Evolutionary conservation across 2,888 invertebrate genomes (phyloP).

Genomic region (Drosophila colorata): DNA sequence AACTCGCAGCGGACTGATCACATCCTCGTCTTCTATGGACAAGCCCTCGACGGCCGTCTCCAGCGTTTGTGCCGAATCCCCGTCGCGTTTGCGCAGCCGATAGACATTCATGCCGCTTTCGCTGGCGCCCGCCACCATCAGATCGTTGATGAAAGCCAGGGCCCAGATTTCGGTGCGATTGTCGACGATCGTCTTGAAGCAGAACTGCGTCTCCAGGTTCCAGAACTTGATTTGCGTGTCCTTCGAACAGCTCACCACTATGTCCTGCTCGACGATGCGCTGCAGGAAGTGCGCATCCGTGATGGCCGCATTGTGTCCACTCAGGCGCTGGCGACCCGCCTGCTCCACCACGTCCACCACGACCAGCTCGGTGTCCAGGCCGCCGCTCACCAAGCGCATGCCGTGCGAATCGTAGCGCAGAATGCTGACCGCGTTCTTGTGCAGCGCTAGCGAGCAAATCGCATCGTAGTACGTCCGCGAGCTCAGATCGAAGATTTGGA

Average conservation of each 20-base stretch:
- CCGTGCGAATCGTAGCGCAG: constrained; percentile 94
- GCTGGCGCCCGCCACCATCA: constrained; percentile 94
- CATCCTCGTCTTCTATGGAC: constrained; percentile 82
- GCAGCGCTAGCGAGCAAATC: constrained; percentile 90
- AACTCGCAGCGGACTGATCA: constrained; percentile 89
- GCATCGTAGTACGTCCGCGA: constrained; percentile 87
- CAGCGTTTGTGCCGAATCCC: constrained; percentile 85
- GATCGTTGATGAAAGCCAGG: constrained; percentile 91
- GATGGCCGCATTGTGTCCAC: constrained; percentile 95
- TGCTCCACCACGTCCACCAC: constrained; percentile 98
- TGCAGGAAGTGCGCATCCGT: constrained; percentile 92
- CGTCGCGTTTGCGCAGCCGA: constrained; percentile 88
- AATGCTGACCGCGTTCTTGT: constrained; percentile 93
- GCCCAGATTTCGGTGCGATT: constrained; percentile 96
- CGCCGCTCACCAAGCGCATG: constrained; percentile 94
- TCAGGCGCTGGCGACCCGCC: constrained; percentile 94
- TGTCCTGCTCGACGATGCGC: constrained; percentile 84
- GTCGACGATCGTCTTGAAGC: constrained; percentile 97
- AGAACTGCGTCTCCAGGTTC: constrained; percentile 97
- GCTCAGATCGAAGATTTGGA: constrained; percentile 92
- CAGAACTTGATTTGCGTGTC: constrained; percentile 98
- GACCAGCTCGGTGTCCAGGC: constrained; percentile 95
- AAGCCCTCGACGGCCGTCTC: constrained; percentile 85
- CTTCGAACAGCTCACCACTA: constrained; percentile 93
- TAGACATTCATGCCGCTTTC: constrained; percentile 95